These are phyloP conservation scores for Drosophila mercatorum DNA, from an alignment of 2,888 invertebrate genomes.

Conservation along the genomic window DNA sequence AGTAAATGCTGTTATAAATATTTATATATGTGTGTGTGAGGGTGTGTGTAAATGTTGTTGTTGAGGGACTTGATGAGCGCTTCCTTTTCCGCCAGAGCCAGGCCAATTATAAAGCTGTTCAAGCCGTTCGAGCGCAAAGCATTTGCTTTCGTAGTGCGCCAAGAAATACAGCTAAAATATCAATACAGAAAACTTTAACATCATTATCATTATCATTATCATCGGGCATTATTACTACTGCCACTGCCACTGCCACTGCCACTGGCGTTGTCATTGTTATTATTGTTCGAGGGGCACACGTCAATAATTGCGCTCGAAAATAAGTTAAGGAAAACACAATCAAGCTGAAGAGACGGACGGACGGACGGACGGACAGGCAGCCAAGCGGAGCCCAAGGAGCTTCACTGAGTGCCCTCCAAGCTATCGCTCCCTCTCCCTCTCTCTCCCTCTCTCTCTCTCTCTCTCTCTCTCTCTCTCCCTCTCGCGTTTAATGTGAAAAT, in stretches of 20 bases:
- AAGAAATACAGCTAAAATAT: conserved; percentile 48
- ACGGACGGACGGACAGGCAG: conserved; percentile 7
- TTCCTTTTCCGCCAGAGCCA: conserved; percentile 73
- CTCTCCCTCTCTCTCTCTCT: not conserved
- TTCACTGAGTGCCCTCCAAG: conserved; percentile 5
- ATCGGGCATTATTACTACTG: conserved; percentile 22
- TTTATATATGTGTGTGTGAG: conserved; percentile 21
- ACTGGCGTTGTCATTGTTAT: conserved; percentile 36
- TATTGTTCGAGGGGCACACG: conserved; percentile 66
- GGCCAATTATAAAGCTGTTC: conserved; percentile 75
- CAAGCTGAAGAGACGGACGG: conserved; percentile 55
- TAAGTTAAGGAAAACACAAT: conserved; percentile 75
- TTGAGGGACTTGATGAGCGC: conserved; percentile 67
- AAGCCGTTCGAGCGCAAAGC: conserved; percentile 69
- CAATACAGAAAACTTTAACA: conserved; percentile 42
- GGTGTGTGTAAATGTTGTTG: conserved; percentile 37
- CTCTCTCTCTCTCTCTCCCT: not conserved
- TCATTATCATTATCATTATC: conserved; percentile 16
- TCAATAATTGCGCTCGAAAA: conserved; percentile 76
- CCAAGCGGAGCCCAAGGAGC: conserved; percentile 44
- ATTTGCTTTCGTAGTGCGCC: conserved; percentile 41
- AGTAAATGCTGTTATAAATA: conserved; percentile 37
- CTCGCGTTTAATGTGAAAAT: conserved; percentile 74
- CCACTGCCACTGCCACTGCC: not conserved
- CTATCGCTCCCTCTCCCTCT: not conserved